phyloP scores from a whole-genome alignment of 2,113 vertebrate genomes.

The Tenrec ecaudatus region DNA sequence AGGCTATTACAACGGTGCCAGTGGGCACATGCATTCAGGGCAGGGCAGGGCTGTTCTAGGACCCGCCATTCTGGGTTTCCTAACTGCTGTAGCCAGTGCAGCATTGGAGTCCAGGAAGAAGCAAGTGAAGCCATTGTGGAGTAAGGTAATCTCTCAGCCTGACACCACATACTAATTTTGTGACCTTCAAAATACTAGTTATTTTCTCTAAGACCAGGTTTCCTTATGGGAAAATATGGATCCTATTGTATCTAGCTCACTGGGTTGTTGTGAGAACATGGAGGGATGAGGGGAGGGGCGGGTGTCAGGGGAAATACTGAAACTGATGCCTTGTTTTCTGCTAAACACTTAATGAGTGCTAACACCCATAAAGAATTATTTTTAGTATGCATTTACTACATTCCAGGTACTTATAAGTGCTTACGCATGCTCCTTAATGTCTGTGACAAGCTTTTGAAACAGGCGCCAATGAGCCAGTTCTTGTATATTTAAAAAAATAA shows the following conservation, averaged over 20 bases:
- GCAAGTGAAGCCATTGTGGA: background rate
- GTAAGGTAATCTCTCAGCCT: background rate
- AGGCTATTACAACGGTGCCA: background rate
- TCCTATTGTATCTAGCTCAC: background rate
- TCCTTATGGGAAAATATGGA: background rate
- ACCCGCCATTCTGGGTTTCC: background rate
- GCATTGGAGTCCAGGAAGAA: background rate
- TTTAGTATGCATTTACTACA: background rate
- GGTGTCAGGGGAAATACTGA: background rate
- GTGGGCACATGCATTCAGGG: slow-evolving; percentile 16
- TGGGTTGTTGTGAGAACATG: background rate
- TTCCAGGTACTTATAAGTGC: background rate
- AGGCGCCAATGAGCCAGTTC: background rate
- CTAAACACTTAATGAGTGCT: background rate
- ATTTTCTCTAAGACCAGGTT: background rate
- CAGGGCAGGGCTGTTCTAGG: slow-evolving; percentile 16
- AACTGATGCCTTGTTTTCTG: background rate
- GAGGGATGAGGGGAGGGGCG: too few relatives aligned
- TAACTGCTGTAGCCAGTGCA: background rate
- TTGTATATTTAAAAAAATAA: slow-evolving; percentile 10
- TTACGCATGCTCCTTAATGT: slow-evolving; percentile 19
- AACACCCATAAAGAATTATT: background rate
- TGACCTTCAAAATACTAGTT: background rate
- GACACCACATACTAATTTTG: background rate
- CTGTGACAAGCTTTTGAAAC: slow-evolving; percentile 21